phyloP scores from a whole-genome alignment of 1,140 invertebrate species.

The Onthophagus taurus region DNA sequence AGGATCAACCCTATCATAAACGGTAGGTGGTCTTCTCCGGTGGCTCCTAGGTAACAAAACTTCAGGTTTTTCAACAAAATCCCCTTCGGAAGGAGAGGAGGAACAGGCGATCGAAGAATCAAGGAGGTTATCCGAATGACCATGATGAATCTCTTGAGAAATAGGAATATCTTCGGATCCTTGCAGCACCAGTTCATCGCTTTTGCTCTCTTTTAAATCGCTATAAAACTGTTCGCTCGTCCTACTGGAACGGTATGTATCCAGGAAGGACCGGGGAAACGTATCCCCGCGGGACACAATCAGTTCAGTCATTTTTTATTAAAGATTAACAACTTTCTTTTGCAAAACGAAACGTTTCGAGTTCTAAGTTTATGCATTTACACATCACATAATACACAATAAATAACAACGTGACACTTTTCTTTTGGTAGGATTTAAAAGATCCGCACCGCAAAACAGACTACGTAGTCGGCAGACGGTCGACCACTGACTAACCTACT shows the following conservation, averaged over 20 bases:
- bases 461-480: too few species aligned
- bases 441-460: too few species aligned
- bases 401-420: too few species aligned
- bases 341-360: too few species aligned
- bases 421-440: too few species aligned
- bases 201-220: constrained; percentile 35
- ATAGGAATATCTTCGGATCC: constrained; percentile 31
- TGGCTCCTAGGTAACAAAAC: constrained; percentile 22
- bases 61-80: constrained; percentile 32
- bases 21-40: constrained; percentile 22
- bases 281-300: constrained; percentile 35
- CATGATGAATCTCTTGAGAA: constrained; percentile 31
- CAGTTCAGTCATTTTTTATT: constrained; percentile 31
- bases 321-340: background rate
- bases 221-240: constrained; percentile 30
- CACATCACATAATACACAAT: too few species aligned
- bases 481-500: too few species aligned
- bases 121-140: constrained; percentile 34
- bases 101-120: constrained; percentile 22
- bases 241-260: constrained; percentile 29
- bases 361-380: too few species aligned
- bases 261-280: constrained; percentile 34
- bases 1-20: constrained; percentile 47
- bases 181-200: constrained; percentile 36
- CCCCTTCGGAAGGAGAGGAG: constrained; percentile 27